Percentiles rank a stretch among this genome's conserved stretches.
phyloP scores from a whole-genome alignment of 2,113 vertebrate species.

The Oryzias melastigma region DNA sequence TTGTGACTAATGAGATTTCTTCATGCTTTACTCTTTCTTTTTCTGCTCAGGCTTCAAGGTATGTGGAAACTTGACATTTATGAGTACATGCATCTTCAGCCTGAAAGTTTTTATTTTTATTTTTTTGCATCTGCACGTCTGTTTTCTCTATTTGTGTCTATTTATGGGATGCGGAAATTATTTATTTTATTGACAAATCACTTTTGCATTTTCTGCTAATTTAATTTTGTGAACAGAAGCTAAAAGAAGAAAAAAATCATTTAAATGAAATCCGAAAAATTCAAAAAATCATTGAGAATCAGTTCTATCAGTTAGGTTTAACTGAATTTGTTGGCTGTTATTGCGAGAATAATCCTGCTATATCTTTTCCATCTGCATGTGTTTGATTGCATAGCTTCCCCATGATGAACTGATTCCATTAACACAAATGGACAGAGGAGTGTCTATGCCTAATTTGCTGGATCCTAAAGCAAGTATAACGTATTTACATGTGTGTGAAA shows the following conservation, averaged over 20 bases:
- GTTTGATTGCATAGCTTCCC: conserved; percentile 80
- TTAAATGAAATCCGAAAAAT: too few species aligned
- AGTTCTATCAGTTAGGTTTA: not conserved
- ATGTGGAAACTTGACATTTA: conserved; percentile 48
- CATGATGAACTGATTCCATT: conserved; percentile 85
- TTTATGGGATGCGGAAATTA: too few species aligned
- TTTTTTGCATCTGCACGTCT: not conserved
- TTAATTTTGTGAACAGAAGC: too few species aligned
- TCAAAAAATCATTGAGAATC: not conserved
- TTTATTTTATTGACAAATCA: too few species aligned
- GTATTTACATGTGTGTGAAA: conserved; percentile 7
- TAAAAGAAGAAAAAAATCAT: too few species aligned
- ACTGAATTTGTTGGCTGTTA: not conserved
- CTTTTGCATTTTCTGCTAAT: too few species aligned
- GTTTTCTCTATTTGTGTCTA: not conserved
- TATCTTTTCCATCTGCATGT: conserved; percentile 58
- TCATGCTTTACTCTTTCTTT: not conserved
- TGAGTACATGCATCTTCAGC: not conserved
- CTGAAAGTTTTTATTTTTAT: conserved; percentile 1
- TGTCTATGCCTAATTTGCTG: conserved; percentile 99
- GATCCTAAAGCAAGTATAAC: conserved; percentile 94
- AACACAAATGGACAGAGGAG: conserved; percentile 91
- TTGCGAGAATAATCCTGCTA: not conserved
- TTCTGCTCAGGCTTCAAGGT: conserved; percentile 90
- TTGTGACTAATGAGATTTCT: conserved; percentile 1